Conservation (phyloP, 2,797 vertebrate genomes). For the Heterohyrax brucei region DNA sequence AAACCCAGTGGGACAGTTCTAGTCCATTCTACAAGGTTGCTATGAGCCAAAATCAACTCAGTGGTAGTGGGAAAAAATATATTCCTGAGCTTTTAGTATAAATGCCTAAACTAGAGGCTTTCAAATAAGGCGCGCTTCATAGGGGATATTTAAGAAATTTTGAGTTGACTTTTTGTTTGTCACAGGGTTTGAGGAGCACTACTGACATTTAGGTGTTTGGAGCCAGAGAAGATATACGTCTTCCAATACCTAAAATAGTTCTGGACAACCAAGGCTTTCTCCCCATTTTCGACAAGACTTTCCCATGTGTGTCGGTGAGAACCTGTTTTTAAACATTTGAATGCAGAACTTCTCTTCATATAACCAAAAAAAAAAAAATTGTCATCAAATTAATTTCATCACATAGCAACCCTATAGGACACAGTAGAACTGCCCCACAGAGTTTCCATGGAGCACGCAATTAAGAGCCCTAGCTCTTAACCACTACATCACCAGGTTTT, state of each 20-base stretch:
- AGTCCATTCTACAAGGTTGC: too few species aligned
- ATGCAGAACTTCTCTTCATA: neutral
- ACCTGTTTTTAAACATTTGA: slow-evolving; percentile 39
- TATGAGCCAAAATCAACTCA: too few species aligned
- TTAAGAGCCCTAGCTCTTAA: too few species aligned
- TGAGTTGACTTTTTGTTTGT: neutral
- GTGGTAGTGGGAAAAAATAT: too few species aligned
- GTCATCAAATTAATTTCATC: too few species aligned
- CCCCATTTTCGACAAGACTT: neutral
- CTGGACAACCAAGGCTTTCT: neutral
- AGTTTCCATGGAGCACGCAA: too few species aligned
- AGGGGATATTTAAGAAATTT: neutral
- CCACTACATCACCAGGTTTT: too few species aligned
- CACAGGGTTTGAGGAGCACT: neutral
- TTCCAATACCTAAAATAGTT: neutral
- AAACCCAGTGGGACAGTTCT: too few species aligned
- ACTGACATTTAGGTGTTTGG: neutral
- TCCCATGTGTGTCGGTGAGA: neutral
- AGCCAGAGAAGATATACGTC: neutral
- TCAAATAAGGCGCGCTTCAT: neutral
- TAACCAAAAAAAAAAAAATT: too few species aligned
- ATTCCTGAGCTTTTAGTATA: neutral
- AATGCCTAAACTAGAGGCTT: neutral
- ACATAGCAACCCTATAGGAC: too few species aligned
- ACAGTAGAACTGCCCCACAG: too few species aligned